phyloP scores from a whole-genome alignment of 2,113 vertebrate species.

The Nyctereutes procyonoides region DNA sequence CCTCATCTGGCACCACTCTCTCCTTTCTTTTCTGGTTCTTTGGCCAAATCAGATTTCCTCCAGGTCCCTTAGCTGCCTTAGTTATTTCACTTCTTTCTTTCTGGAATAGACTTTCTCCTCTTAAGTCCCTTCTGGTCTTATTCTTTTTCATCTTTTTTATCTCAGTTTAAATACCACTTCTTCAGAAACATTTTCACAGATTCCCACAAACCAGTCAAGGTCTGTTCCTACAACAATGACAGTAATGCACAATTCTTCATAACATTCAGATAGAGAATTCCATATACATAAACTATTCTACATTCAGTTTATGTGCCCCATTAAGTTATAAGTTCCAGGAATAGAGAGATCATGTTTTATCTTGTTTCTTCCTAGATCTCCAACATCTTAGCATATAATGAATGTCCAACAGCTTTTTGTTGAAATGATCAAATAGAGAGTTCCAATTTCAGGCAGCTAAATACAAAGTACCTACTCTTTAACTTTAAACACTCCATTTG shows the following conservation, averaged over 20 bases:
- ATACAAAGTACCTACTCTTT: neutral
- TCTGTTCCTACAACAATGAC: neutral
- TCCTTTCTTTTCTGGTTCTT: neutral
- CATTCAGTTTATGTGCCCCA: neutral
- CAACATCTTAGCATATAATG: neutral
- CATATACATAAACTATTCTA: neutral
- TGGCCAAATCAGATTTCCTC: neutral
- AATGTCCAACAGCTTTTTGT: neutral
- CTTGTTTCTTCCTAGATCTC: neutral
- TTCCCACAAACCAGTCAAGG: neutral
- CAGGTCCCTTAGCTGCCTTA: neutral
- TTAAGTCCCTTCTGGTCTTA: neutral
- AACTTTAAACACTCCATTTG: neutral
- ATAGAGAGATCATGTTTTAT: neutral
- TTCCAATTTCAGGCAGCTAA: slow-evolving; percentile 17
- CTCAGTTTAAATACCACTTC: neutral
- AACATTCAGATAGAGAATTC: neutral
- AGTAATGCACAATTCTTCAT: neutral
- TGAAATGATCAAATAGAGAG: slow-evolving; percentile 2
- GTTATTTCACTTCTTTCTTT: neutral
- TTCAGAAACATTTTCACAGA: neutral
- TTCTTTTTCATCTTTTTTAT: neutral
- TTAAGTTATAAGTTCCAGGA: neutral
- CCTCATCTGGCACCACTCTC: neutral
- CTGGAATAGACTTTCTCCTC: neutral